Evolutionary conservation across 2,113 vertebrate species (phyloP), one percentile per base, ranked within the genome.

Genomic region (Bombycilla garrulus): DNA sequence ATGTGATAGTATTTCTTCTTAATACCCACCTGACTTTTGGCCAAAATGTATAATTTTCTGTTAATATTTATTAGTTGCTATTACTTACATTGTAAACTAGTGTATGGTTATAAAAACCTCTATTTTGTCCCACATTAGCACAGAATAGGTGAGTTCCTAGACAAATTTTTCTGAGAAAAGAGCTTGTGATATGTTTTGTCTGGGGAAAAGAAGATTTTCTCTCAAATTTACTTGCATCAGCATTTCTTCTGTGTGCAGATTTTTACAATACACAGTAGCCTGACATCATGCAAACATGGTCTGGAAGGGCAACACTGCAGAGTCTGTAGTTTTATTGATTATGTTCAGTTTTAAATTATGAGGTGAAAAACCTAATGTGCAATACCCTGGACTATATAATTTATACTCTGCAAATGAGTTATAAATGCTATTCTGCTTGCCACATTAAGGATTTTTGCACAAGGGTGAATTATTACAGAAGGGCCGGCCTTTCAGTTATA

Each of bases 261-360:
- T 87, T 91, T 92, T 88, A 82, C 45, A 76, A 76, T 15, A 50
- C 35, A 65, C 54, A 58, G 54, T 47, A 90, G 71, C 51, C 17
- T 0, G 1, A 36, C 35, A 69, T 76, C 33, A 48, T 58, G 66
- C 67, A 84, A 86, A 80, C 29, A 40, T 45, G 24, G 11, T 54
- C 60, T 74, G 78, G 58, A 93, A 90, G 67, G 50, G 44, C 35
- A 66, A 25, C 5, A 2, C 7, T 26, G 8, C 29, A 85, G 47
- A 70, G 51, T 36, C 81, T 58, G 24, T 81, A 92, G 56, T 78
- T 93, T 83, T 72, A 95, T 95, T 90, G 93, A 95, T 94, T 90
- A 88, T 40, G 58, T 80, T 90, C 79, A 78, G 26, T 81, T 95
- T 95, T 80, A 90, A 92, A 88, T 73, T 88, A 95, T 29, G 36